Percentiles rank a stretch among this genome's conserved stretches.
These are phyloP conservation scores for Dastarcus helophoroides DNA, from an alignment of 2,888 invertebrate species.

Conservation along the genomic window DNA sequence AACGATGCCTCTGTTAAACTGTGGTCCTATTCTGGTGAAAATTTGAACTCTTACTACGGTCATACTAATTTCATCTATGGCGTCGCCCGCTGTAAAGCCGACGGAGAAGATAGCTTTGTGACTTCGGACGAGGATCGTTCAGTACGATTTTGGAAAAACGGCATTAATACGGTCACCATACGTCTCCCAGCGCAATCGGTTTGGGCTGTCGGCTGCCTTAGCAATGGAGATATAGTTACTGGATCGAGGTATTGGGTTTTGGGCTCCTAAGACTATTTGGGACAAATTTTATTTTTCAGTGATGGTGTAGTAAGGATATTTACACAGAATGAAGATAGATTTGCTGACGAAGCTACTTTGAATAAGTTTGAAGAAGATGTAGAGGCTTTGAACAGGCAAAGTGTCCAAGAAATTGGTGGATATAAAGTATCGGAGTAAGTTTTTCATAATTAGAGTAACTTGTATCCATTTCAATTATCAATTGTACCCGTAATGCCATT, in stretches of 20 bases:
- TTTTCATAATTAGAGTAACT: slow-evolving; percentile 4
- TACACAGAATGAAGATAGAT: slow-evolving; percentile 57
- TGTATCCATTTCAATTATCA: slow-evolving; percentile 8
- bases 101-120: slow-evolving; percentile 53
- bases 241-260: slow-evolving; percentile 52
- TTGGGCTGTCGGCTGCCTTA: slow-evolving; percentile 72
- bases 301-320: slow-evolving; percentile 84
- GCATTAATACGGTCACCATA: slow-evolving; percentile 53
- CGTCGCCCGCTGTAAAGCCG: slow-evolving; percentile 44
- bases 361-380: slow-evolving; percentile 65
- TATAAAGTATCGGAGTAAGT: slow-evolving; percentile 74
- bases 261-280: too few relatives aligned
- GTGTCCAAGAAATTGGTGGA: slow-evolving; percentile 67
- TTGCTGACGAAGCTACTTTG: slow-evolving; percentile 51
- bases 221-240: slow-evolving; percentile 82
- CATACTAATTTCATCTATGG: slow-evolving; percentile 85
- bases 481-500: slow-evolving; percentile 3
- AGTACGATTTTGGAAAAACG: slow-evolving; percentile 66
- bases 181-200: slow-evolving; percentile 76
- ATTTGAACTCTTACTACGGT: slow-evolving; percentile 63
- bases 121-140: slow-evolving; percentile 85
- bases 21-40: slow-evolving; percentile 75
- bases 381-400: slow-evolving; percentile 47
- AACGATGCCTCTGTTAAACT: slow-evolving; percentile 83
- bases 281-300: slow-evolving; percentile 40